Evolutionary conservation across 2,797 vertebrate species (phyloP).

Genomic region (Phoxinus dragarum): DNA sequence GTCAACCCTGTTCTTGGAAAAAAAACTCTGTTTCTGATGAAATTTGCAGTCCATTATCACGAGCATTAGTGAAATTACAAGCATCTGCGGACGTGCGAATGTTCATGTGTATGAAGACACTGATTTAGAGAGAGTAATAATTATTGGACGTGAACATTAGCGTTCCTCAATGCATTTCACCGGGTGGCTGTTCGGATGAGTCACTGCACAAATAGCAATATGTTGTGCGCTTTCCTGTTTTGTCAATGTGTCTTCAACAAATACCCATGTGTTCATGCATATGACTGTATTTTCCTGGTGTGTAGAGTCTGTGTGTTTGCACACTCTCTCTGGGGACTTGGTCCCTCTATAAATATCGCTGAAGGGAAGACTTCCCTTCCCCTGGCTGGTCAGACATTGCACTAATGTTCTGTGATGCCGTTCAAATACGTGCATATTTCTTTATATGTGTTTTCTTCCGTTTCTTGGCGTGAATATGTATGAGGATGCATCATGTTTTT

Average conservation of each 20-base stretch:
- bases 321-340: slow-evolving; percentile 45
- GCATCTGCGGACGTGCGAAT: slow-evolving; percentile 17
- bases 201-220: slow-evolving; percentile 22
- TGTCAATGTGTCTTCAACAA: slow-evolving; percentile 4
- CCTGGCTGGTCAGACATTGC: slow-evolving; percentile 19
- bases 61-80: slow-evolving; percentile 40
- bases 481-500: background rate
- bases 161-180: background rate
- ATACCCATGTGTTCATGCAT: slow-evolving; percentile 26
- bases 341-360: slow-evolving; percentile 55
- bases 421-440: background rate
- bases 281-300: slow-evolving; percentile 22
- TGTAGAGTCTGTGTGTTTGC: slow-evolving; percentile 34
- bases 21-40: slow-evolving; percentile 22
- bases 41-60: slow-evolving; percentile 38
- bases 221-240: slow-evolving; percentile 6
- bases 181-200: slow-evolving; percentile 9
- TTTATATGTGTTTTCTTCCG: background rate
- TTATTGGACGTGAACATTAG: slow-evolving; percentile 14
- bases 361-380: slow-evolving; percentile 46
- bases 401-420: slow-evolving; percentile 9
- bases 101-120: slow-evolving; percentile 23
- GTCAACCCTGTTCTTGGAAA: slow-evolving; percentile 10
- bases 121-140: slow-evolving; percentile 16
- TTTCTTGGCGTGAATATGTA: background rate